Conservation (phyloP, 2,888 invertebrate species). For the Hydroisotoma schaefferi region DNA sequence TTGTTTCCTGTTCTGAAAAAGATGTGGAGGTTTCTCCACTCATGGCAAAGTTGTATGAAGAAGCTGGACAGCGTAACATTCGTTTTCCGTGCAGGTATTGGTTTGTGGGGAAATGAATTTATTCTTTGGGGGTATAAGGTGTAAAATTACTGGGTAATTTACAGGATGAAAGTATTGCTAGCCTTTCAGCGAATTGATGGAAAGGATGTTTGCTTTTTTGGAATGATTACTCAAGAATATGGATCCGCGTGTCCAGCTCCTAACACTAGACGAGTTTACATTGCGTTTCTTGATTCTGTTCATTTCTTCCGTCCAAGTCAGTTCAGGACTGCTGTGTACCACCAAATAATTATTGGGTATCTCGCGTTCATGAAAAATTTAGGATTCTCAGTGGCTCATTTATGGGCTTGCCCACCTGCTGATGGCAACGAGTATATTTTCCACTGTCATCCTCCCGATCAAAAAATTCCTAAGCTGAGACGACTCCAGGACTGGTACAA, state of each 20-base stretch:
- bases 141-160: neutral
- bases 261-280: conserved; percentile 94
- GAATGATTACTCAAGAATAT: conserved; percentile 99
- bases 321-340: conserved; percentile 95
- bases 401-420: conserved; percentile 99
- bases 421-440: conserved; percentile 99
- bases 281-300: conserved; percentile 98
- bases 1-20: conserved; percentile 95
- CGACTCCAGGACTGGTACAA: conserved; percentile 99
- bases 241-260: conserved; percentile 93
- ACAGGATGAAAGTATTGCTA: conserved; percentile 92
- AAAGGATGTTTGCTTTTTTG: conserved; percentile 98
- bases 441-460: conserved; percentile 98
- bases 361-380: conserved; percentile 96
- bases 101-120: neutral
- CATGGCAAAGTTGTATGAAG: conserved; percentile 69
- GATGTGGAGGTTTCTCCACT: conserved; percentile 97
- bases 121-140: neutral
- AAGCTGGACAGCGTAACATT: conserved; percentile 62
- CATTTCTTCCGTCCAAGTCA: conserved; percentile 98
- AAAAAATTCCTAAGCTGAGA: conserved; percentile 99
- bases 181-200: conserved; percentile 99
- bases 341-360: conserved; percentile 97
- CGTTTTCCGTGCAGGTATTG: conserved; percentile 68
- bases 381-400: conserved; percentile 99